Evolutionary conservation across 2,113 vertebrate species (phyloP).

Genomic region (Mesembrinibis cayennensis): DNA sequence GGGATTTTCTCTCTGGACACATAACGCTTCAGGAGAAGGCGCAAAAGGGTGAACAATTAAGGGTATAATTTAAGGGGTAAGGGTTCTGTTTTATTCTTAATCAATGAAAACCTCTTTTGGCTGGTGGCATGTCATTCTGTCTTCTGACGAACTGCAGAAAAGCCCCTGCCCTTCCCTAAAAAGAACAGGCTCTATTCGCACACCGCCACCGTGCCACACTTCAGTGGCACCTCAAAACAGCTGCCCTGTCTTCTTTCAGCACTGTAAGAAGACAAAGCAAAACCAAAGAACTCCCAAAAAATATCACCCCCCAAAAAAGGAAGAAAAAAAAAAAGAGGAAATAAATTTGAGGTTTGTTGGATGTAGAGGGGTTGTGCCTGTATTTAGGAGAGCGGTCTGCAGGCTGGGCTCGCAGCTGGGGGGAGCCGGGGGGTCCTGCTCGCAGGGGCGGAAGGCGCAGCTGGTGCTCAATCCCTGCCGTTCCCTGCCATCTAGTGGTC

Average conservation of each 20-base stretch:
- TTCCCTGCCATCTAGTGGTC: slow-evolving; percentile 18
- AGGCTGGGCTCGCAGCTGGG: background rate
- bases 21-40: background rate
- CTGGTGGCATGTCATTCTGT: background rate
- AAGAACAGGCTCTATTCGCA: accelerated
- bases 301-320: background rate
- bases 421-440: accelerated
- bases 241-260: background rate
- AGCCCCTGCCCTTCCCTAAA: background rate
- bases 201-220: accelerated
- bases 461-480: background rate
- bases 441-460: accelerated
- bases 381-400: background rate
- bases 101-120: background rate
- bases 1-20: background rate
- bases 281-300: background rate
- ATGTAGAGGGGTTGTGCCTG: background rate
- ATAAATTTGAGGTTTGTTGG: accelerated
- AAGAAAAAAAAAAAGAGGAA: too few relatives aligned
- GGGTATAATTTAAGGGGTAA: background rate
- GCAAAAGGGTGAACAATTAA: background rate
- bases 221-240: background rate
- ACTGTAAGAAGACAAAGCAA: background rate
- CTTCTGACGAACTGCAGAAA: background rate
- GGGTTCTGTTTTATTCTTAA: background rate